phyloP scores from a whole-genome alignment of 2,113 vertebrate species.

The Siniperca chuatsi region DNA sequence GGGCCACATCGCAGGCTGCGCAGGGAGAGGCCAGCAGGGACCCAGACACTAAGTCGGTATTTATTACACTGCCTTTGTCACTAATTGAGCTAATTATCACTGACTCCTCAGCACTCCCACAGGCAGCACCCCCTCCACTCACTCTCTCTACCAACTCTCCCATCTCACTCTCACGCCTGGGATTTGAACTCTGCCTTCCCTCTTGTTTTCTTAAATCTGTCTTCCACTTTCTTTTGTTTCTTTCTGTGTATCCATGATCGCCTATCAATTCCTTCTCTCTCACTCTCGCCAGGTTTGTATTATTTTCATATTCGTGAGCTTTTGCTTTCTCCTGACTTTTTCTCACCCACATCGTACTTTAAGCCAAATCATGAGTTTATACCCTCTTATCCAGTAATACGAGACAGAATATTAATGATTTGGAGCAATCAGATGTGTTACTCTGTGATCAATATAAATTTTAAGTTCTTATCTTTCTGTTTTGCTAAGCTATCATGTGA shows the following conservation, averaged over 20 bases:
- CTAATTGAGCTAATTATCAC: slow-evolving; percentile 99
- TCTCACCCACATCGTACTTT: neutral
- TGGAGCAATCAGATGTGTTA: neutral
- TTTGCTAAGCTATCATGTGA: neutral
- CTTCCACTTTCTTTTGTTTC: slow-evolving; percentile 35
- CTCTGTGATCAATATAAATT: slow-evolving; percentile 14
- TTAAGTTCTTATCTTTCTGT: slow-evolving; percentile 33
- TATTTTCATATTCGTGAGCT: slow-evolving; percentile 4
- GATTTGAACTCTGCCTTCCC: slow-evolving; percentile 79
- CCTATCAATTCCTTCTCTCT: slow-evolving; percentile 47
- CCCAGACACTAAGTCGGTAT: slow-evolving; percentile 99
- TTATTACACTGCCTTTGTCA: slow-evolving; percentile 99
- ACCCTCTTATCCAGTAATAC: neutral
- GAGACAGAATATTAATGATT: slow-evolving; percentile 6
- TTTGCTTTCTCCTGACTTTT: slow-evolving; percentile 21
- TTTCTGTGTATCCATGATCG: slow-evolving; percentile 64
- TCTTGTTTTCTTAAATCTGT: slow-evolving; percentile 43
- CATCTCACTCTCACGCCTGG: slow-evolving; percentile 80
- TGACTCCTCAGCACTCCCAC: slow-evolving; percentile 97
- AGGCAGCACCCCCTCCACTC: slow-evolving; percentile 87
- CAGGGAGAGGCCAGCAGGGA: slow-evolving; percentile 97
- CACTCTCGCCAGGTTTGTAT: neutral
- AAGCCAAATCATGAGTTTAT: neutral
- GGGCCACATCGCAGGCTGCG: slow-evolving; percentile 92
- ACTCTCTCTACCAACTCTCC: slow-evolving; percentile 78